Percentiles rank a stretch among this genome's conserved stretches.
Conservation (phyloP, 2,888 invertebrate genomes). For the Hetaerina titia region DNA sequence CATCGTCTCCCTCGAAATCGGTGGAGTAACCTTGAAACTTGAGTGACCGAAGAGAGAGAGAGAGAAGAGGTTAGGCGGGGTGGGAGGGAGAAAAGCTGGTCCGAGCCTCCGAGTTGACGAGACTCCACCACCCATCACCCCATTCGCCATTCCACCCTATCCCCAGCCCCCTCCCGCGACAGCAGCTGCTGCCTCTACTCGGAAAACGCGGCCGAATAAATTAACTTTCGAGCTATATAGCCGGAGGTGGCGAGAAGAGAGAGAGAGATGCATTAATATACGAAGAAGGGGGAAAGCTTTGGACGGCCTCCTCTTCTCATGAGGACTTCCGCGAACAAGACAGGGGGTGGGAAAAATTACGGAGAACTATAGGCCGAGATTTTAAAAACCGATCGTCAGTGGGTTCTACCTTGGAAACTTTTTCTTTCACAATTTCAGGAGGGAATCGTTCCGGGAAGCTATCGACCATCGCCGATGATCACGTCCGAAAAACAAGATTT, state of each 20-base stretch:
- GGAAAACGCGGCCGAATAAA: conserved; percentile 52
- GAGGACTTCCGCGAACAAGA: conserved; percentile 10
- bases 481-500: not conserved
- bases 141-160: not conserved
- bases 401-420: not conserved
- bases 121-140: not conserved
- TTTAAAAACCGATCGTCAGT: not conserved
- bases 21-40: not conserved
- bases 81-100: not conserved
- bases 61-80: too few species aligned
- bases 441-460: not conserved
- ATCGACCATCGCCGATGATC: not conserved
- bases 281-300: not conserved
- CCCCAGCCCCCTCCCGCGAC: not conserved
- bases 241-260: not conserved
- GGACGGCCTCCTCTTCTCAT: not conserved
- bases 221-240: conserved; percentile 45
- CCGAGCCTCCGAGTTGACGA: not conserved
- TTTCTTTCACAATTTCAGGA: not conserved
- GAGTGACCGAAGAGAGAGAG: too few species aligned
- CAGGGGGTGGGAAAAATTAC: conserved; percentile 14
- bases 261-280: conserved; percentile 13
- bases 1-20: not conserved
- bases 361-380: not conserved
- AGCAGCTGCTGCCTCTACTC: not conserved